Percentiles rank a stretch among this genome's conserved stretches.
Conservation (phyloP, 2,113 vertebrate genomes). For the Eolophus roseicapilla region DNA sequence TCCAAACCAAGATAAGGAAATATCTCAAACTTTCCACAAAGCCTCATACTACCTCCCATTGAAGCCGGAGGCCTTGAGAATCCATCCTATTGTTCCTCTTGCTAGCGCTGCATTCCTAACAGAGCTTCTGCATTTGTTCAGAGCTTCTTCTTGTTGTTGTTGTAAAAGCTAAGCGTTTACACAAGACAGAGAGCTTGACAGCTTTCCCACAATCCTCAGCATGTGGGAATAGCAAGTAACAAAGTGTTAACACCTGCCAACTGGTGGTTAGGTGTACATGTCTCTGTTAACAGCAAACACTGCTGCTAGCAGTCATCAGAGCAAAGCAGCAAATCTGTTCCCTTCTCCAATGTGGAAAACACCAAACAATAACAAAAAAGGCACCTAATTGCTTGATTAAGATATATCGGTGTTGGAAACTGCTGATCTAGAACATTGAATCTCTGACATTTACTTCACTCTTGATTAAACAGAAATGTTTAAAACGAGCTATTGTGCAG, state of each 20-base stretch:
- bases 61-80: not conserved
- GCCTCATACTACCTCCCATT: not conserved
- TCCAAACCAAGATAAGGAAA: not conserved
- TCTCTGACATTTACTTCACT: slow-evolving; percentile 74
- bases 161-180: slow-evolving; percentile 71
- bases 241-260: slow-evolving; percentile 95
- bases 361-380: slow-evolving; percentile 61
- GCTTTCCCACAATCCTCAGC: slow-evolving; percentile 94
- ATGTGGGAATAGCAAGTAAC: slow-evolving; percentile 91
- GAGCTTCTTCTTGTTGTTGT: slow-evolving; percentile 60
- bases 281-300: slow-evolving; percentile 96
- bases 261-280: slow-evolving; percentile 96
- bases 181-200: slow-evolving; percentile 93
- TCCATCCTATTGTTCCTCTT: not conserved
- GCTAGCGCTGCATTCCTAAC: not conserved
- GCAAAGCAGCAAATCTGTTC: slow-evolving; percentile 84
- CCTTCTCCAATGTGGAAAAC: slow-evolving; percentile 71
- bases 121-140: not conserved
- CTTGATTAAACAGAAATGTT: slow-evolving; percentile 70
- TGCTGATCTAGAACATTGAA: slow-evolving; percentile 78
- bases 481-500: not conserved
- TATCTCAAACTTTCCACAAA: not conserved
- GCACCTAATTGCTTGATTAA: slow-evolving; percentile 81
- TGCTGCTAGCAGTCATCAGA: slow-evolving; percentile 85
- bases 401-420: slow-evolving; percentile 75